Base-by-base conservation (phyloP, 1,140 invertebrate genomes). In the Thalassaphorura encarpata region DNA sequence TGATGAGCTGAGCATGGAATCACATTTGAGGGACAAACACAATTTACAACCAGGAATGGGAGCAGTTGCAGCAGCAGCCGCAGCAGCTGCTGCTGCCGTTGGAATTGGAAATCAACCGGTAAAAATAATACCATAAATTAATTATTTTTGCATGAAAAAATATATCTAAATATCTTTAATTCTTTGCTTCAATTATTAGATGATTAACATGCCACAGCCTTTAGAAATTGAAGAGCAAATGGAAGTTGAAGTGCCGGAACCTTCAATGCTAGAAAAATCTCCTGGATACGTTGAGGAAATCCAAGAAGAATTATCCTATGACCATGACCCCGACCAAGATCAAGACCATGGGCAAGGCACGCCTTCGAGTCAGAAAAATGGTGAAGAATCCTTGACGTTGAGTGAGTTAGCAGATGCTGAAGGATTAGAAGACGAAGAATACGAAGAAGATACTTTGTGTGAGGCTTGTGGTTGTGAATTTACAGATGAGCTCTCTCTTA, bases 401-500 rank as follows among this genome's bases (percentile, higher is more conserved):
- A 29, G 1, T 4, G 15, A 29, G 8, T 28, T 39, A 56, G 54
- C 54, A 56, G 50, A 56, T 56, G 45, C 54, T 11, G 33, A 36
- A 11, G 33, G 33, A n/a, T 36, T 11, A 11, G 33, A 36, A 36
- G n/a, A 36, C 33, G 33, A 36, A n/a, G n/a, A 36, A 56, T 66
- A 57, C 41, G 55, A 66, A 68, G 49, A 52, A 19, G 63, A 61
- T 52, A 69, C 73, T 71, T 72, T 73, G 69, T 79, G 72, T 66
- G 68, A 66, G 53, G 68, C 68, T 56, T 77, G 76, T 69, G 76
- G 75, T 58, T 74, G 73, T 66, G 73, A 76, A 60, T 75, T 76
- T 66, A 69, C 70, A 56, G 73, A 77, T 68, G 72, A 74, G 60
- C 65, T 67, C 27, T 76, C 75, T n/a, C 66, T 76, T 19, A 70